Percentiles rank a stretch among this genome's conserved stretches.
Conservation (phyloP, 2,888 invertebrate species). For the Nemapogon koenigi region DNA sequence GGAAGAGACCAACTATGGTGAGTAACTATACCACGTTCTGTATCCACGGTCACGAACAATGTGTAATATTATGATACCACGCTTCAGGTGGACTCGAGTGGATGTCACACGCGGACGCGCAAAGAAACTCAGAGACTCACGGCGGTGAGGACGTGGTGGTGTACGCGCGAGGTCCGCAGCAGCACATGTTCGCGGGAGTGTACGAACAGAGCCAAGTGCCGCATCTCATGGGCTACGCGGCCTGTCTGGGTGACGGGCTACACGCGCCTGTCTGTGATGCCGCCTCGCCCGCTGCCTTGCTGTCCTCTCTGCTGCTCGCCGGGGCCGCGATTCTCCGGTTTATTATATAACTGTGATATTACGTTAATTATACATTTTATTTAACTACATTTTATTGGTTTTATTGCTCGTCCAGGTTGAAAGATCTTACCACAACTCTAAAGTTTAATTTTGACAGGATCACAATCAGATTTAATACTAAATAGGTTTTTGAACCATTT, state of each 20-base stretch:
- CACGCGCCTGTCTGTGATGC: neutral
- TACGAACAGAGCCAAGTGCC: slow-evolving; percentile 81
- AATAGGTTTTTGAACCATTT: too few relatives aligned
- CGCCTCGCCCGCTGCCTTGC: neutral
- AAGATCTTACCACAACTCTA: too few relatives aligned
- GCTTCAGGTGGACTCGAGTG: slow-evolving; percentile 17
- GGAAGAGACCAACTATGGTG: slow-evolving; percentile 18
- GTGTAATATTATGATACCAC: too few relatives aligned
- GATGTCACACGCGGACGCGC: slow-evolving; percentile 49
- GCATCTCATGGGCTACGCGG: slow-evolving; percentile 74
- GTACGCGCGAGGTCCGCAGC: slow-evolving; percentile 73
- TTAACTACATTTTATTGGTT: too few relatives aligned
- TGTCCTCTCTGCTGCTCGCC: neutral
- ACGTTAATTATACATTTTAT: too few relatives aligned
- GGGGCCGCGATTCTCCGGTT: too few relatives aligned
- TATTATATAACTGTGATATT: too few relatives aligned
- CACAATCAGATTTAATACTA: too few relatives aligned
- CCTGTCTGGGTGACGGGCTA: slow-evolving; percentile 68
- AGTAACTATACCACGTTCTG: slow-evolving; percentile 11
- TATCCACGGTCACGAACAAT: too few relatives aligned
- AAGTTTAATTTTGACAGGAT: too few relatives aligned
- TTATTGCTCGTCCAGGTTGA: too few relatives aligned
- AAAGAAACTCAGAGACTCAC: slow-evolving; percentile 70
- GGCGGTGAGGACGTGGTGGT: slow-evolving; percentile 82
- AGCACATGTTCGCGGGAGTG: slow-evolving; percentile 76